Evolutionary conservation across 2,888 invertebrate genomes (phyloP), one percentile per base, ranked within the genome.

Genomic region (Cephus runcator): DNA sequence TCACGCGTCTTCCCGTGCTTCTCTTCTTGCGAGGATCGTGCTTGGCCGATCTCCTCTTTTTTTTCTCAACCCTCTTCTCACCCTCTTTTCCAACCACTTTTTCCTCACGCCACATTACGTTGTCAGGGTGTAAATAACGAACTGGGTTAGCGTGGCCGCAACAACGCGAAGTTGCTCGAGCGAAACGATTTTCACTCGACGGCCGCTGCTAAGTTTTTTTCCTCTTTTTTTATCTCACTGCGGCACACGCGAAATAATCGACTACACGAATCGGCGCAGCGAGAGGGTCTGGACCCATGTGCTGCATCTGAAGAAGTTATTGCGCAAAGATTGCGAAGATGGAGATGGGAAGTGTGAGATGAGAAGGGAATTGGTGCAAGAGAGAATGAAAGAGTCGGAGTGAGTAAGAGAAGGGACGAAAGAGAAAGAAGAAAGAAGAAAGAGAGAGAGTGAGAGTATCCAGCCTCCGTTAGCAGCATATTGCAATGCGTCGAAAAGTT

Each of bases 401-500:
- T 75, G 81, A 79, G 80, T 77, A 73, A 73, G 77, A 75, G 79
- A 71, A 34, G 68, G 79, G 79, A 79, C 78, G 33, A 35, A 69
- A 75, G 30, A 69, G 71, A 31, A 12, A 34, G 71, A 71, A 69
- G 71, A 31, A 12, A 34, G 71, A 71, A 73, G 34, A 69, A 75
- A 12, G 75, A 80, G 68, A 79, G 75, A 77, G 76, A 76, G 82
- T 75, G 80, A 81, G 84, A 84, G 84, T 85, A 88, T 88, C 84
- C 85, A 83, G 83, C 81, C 85, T 85, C 87, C 86, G 88, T 88
- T 87, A 88, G 88, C 85, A 88, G 91, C 91, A 91, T 91, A 91
- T 91, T 91, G 91, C 91, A 91, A 91, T 90, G 90, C 90, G 89
- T 87, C 89, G 88, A 89, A 87, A 91, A 91, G 91, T 91, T 91